Evolutionary conservation across 1,140 invertebrate species (phyloP), one percentile per base, ranked within the genome.

Genomic region (Drosophila equinoxialis): DNA sequence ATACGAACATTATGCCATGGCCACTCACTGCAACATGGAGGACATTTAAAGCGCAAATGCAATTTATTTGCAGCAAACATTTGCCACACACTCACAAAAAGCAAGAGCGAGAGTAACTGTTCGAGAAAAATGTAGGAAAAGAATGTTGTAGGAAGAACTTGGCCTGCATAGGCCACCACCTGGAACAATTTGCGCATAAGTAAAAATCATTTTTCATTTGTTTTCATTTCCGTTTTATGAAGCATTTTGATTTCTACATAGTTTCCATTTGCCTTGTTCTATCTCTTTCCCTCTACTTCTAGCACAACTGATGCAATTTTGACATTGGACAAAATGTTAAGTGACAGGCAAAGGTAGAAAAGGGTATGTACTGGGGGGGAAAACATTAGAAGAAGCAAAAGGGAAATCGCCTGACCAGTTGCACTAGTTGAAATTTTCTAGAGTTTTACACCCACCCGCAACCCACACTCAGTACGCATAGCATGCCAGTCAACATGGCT

Each of bases 121-220:
- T 54, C 23, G 23, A 13, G 51, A 33, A 14, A 54, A 45, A 64
- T 23, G 20, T 39, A 58, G 68, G 48, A 51, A 37, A 37, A 8
- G 35, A 37, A 10, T 6, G 6, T 10, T 2, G 35, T 37, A 11
- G 45, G 8, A 51, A 51, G 17, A 51, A 51, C 20, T 59, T 30
- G 39, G 26, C 59, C 54, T 42, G 65, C 37, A 33, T 57, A 60
- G 55, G 41, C 39, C 35, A 37, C 45, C 42, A 14, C 59, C 48
- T 57, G 71, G 39, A 79, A 77, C 71, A 86, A 79, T 81, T 86
- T 81, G 65, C 64, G 79, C 67, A 86, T 81, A 86, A 82, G 79
- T 81, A 78, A 81, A 86, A 86, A 82, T 86, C 79, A 86, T 86
- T 86, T 86, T 86, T 86, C 83, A 86, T 86, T 86, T 86, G 83